Evolutionary conservation across 2,888 invertebrate species (phyloP).

Genomic region (Dermolepida albohirtum): DNA sequence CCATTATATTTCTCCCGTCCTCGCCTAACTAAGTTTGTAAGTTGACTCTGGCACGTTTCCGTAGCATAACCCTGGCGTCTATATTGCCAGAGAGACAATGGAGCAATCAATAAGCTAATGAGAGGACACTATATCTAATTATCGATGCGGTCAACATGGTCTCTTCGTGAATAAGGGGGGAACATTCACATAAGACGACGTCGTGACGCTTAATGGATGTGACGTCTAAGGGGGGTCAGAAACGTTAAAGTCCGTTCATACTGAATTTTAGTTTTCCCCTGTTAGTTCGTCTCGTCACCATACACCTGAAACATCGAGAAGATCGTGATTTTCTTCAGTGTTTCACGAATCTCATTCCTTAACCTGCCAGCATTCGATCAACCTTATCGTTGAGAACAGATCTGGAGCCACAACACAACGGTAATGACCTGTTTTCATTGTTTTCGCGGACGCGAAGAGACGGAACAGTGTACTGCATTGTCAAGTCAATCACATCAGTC

Average conservation of each 20-base stretch:
- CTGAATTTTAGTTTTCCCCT: constrained; percentile 34
- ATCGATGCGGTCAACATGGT: constrained; percentile 62
- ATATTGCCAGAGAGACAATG: constrained; percentile 61
- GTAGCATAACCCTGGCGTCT: constrained; percentile 45
- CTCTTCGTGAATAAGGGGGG: constrained; percentile 56
- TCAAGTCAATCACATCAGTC: constrained; percentile 60
- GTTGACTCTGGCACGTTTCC: constrained; percentile 59
- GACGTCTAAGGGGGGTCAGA: constrained; percentile 15
- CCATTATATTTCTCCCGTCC: constrained; percentile 57
- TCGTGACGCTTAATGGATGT: constrained; percentile 51
- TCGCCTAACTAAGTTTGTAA: constrained; percentile 62
- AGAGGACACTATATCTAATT: constrained; percentile 67
- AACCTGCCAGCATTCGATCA: constrained; percentile 60
- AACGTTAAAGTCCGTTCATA: not conserved
- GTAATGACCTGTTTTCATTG: constrained; percentile 62
- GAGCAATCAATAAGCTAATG: constrained; percentile 68
- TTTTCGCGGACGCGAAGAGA: constrained; percentile 51
- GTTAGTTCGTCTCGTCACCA: constrained; percentile 20
- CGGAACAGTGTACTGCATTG: constrained; percentile 60
- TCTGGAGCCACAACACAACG: constrained; percentile 46
- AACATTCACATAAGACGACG: constrained; percentile 43
- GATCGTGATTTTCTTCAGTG: constrained; percentile 41
- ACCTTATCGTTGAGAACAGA: constrained; percentile 55
- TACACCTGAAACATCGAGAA: constrained; percentile 34
- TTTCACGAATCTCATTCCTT: constrained; percentile 45